Evolutionary conservation across 2,113 vertebrate species (phyloP).

Genomic region (Brachyistius frenatus): DNA sequence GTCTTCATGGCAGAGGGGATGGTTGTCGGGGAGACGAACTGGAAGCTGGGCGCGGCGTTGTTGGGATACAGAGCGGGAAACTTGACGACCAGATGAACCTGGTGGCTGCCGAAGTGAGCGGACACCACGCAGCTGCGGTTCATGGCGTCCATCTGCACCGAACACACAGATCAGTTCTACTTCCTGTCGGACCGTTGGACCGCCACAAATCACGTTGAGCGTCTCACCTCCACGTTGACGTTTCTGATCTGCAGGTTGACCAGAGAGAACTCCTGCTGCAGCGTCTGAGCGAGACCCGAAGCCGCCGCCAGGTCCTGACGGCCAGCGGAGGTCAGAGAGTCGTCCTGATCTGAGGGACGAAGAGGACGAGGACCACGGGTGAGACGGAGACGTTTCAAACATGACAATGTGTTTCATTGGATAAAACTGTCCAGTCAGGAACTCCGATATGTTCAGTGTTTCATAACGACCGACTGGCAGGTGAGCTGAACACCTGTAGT

Average conservation of each 20-base stretch:
- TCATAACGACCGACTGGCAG: too few species aligned
- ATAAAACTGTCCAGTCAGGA: too few species aligned
- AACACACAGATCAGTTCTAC: too few species aligned
- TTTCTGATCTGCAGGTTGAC: conserved; percentile 98
- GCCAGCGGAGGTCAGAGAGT: conserved; percentile 77
- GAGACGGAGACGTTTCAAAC: neutral
- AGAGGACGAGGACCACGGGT: neutral
- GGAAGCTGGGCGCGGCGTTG: conserved; percentile 95
- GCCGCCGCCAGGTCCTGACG: conserved; percentile 85
- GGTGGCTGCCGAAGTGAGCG: conserved; percentile 91
- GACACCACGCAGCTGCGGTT: conserved; percentile 95
- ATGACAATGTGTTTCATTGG: too few species aligned
- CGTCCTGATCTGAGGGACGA: conserved; percentile 84
- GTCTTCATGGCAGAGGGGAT: conserved; percentile 94
- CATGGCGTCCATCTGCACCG: conserved; percentile 92
- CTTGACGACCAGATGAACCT: conserved; percentile 95
- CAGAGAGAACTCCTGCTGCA: conserved; percentile 98
- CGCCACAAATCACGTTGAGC: too few species aligned
- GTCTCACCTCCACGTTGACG: conserved; percentile 94
- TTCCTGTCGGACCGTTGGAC: too few species aligned
- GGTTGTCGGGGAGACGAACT: conserved; percentile 94
- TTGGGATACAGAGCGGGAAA: conserved; percentile 97
- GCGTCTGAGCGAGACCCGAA: conserved; percentile 91
- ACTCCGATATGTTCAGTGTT: too few species aligned
- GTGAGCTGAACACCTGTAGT: too few species aligned